Conservation (phyloP, 1,140 invertebrate genomes). For the Ganaspis sp. region DNA sequence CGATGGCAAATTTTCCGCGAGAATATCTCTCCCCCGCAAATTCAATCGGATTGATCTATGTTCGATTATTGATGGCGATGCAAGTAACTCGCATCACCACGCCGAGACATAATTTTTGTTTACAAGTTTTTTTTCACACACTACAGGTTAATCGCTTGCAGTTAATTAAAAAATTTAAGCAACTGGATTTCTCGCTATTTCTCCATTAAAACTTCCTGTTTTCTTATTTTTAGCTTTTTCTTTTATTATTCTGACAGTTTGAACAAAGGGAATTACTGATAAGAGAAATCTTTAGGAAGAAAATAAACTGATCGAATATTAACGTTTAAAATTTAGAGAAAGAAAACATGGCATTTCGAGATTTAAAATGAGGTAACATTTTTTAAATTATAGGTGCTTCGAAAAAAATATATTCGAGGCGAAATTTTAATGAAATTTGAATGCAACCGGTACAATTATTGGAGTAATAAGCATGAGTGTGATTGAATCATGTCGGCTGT, state of each 20-base stretch:
- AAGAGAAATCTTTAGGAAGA: background rate
- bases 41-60: background rate
- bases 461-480: background rate
- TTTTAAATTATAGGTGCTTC: no score
- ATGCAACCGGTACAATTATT: conserved; percentile 8
- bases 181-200: background rate
- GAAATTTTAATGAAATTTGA: no score
- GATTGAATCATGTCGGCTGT: conserved; percentile 22
- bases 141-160: background rate
- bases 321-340: no score
- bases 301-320: background rate
- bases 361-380: no score
- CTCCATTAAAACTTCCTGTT: no score
- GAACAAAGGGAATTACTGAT: background rate
- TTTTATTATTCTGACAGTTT: background rate
- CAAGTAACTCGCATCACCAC: conserved; percentile 19
- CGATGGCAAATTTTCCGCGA: background rate
- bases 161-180: background rate
- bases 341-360: no score
- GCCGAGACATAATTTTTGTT: conserved; percentile 41
- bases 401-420: no score
- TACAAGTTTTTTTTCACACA: conserved; percentile 5
- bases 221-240: background rate
- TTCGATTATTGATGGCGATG: conserved; percentile 11
- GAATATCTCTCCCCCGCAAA: background rate